Conservation (phyloP, 2,113 vertebrate genomes). For the Tetrao urogallus region DNA sequence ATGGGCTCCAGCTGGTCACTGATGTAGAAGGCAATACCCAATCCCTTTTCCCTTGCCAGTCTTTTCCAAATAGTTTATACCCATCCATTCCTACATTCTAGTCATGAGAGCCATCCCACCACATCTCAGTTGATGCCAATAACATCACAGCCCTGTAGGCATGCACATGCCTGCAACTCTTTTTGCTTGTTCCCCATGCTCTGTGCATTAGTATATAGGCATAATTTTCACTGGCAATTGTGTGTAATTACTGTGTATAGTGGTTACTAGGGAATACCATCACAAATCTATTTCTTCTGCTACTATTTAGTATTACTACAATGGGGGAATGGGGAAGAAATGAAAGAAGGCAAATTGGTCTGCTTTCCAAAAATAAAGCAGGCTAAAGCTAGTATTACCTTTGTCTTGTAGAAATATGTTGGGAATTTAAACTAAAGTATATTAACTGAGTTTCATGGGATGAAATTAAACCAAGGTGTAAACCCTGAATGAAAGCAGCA, state of each 20-base stretch:
- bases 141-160: no score
- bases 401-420: background rate
- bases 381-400: background rate
- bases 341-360: background rate
- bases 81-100: no score
- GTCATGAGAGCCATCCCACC: no score
- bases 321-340: background rate
- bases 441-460: background rate
- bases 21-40: no score
- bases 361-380: background rate
- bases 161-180: no score
- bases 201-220: no score
- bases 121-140: no score
- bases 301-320: accelerated
- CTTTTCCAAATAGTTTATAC: no score
- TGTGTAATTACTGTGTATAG: no score
- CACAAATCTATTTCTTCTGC: background rate
- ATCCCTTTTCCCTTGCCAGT: no score
- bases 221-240: background rate
- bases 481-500: background rate
- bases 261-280: background rate
- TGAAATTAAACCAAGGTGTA: background rate
- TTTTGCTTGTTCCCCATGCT: no score
- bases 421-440: background rate
- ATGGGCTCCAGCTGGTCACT: no score